A percentile compares a stretch with the other conserved stretches of the same genome.
These are phyloP conservation scores for Philereme transversata DNA, from an alignment of 2,888 invertebrate genomes.

Conservation along the genomic window DNA sequence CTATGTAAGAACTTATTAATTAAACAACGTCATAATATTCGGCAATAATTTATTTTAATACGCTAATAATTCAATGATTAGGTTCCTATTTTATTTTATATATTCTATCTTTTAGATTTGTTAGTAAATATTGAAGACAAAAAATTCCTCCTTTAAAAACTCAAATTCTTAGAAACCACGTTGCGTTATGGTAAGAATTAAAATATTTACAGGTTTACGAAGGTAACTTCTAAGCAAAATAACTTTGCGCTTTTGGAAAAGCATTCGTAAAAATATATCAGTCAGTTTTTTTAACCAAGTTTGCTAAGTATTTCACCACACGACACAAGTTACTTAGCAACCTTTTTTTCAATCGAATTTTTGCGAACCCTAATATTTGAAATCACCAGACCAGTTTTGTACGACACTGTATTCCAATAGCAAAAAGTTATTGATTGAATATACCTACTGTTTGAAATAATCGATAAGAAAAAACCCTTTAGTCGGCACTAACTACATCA, in stretches of 20 bases:
- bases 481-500: conserved; percentile 80
- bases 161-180: conserved; percentile 41
- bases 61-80: conserved; percentile 79
- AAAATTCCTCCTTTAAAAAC: conserved; percentile 51
- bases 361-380: too few species aligned
- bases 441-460: conserved; percentile 5
- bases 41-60: conserved; percentile 79
- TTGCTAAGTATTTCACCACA: not conserved
- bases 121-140: conserved; percentile 77
- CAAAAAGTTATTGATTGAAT: conserved; percentile 20
- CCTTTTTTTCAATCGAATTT: too few species aligned
- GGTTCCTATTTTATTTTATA: conserved; percentile 62
- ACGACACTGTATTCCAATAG: conserved; percentile 13
- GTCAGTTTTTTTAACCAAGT: not conserved
- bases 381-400: not conserved
- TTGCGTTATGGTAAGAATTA: conserved; percentile 34
- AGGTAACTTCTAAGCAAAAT: conserved; percentile 12
- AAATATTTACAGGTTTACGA: conserved; percentile 36
- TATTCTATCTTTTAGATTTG: conserved; percentile 66
- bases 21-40: conserved; percentile 53
- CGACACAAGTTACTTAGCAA: not conserved
- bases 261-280: not conserved
- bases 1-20: not conserved
- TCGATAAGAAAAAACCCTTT: conserved; percentile 32
- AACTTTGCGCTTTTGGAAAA: conserved; percentile 22